Conservation (phyloP, 2,888 invertebrate species). For the Mythimna impura region DNA sequence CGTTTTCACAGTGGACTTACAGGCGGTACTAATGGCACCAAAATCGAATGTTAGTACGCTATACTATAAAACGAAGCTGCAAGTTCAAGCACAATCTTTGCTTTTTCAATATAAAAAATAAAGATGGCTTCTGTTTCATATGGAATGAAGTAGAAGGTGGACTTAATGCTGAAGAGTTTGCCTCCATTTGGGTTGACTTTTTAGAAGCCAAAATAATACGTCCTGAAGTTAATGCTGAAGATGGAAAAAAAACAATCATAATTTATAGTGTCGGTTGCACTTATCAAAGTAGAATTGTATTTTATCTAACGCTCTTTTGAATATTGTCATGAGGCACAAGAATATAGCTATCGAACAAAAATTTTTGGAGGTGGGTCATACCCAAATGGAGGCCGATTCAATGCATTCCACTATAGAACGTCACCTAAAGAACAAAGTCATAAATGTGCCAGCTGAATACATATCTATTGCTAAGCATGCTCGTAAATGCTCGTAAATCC, state of each 20-base stretch:
- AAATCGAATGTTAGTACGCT: conserved; percentile 14
- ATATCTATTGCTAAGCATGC: too few species aligned
- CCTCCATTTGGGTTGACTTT: conserved; percentile 2
- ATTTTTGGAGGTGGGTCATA: too few species aligned
- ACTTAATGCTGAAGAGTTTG: conserved; percentile 34
- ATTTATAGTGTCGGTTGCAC: not conserved
- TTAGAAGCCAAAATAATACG: conserved; percentile 14
- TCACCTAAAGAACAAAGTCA: too few species aligned
- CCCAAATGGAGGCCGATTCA: too few species aligned
- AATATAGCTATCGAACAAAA: too few species aligned
- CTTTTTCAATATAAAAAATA: not conserved
- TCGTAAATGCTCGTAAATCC: too few species aligned
- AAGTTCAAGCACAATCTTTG: conserved; percentile 26
- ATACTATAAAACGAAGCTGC: conserved; percentile 40
- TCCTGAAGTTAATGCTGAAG: conserved; percentile 1
- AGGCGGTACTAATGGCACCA: not conserved
- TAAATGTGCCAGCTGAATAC: too few species aligned
- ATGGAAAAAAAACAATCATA: not conserved
- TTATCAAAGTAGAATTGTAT: not conserved
- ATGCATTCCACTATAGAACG: too few species aligned
- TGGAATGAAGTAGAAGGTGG: conserved; percentile 38
- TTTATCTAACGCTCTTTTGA: too few species aligned
- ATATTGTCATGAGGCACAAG: too few species aligned
- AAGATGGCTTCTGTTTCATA: conserved; percentile 2
- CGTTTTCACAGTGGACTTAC: too few species aligned